These are phyloP conservation scores for Pasiphila rectangulata DNA, from an alignment of 2,888 invertebrate species.

Conservation along the genomic window DNA sequence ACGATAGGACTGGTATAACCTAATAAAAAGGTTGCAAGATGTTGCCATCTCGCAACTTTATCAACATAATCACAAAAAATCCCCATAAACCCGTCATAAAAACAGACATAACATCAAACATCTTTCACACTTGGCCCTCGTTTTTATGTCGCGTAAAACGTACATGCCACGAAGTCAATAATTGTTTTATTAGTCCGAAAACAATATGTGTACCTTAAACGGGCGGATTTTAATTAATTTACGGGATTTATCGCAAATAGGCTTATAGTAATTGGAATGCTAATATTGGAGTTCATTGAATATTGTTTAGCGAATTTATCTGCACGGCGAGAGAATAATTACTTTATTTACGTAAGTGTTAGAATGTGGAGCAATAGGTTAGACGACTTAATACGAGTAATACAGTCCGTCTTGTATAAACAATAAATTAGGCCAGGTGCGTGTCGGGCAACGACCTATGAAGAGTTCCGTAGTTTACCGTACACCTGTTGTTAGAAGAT, in stretches of 20 bases:
- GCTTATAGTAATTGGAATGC: slow-evolving; percentile 17
- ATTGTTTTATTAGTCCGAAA: slow-evolving; percentile 69
- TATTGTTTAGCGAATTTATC: slow-evolving; percentile 7
- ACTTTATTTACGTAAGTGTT: no score
- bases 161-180: slow-evolving; percentile 71
- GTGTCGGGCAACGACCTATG: no score
- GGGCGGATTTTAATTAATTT: slow-evolving; percentile 19
- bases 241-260: slow-evolving; percentile 15
- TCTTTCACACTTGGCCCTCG: slow-evolving; percentile 57
- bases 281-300: slow-evolving; percentile 12
- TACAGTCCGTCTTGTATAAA: no score
- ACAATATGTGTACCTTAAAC: slow-evolving; percentile 36
- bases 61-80: slow-evolving; percentile 1
- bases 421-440: no score
- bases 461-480: no score
- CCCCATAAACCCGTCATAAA: slow-evolving; percentile 22
- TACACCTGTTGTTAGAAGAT: no score
- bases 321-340: neutral
- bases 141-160: slow-evolving; percentile 69
- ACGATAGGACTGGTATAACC: no score
- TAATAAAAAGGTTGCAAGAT: slow-evolving; percentile 12
- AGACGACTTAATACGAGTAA: no score
- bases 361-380: no score
- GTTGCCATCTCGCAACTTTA: slow-evolving; percentile 7
- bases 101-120: slow-evolving; percentile 44